A percentile compares a stretch with the other conserved stretches of the same genome.
Conservation (phyloP, 2,113 vertebrate species). For the Ceratotherium simum region DNA sequence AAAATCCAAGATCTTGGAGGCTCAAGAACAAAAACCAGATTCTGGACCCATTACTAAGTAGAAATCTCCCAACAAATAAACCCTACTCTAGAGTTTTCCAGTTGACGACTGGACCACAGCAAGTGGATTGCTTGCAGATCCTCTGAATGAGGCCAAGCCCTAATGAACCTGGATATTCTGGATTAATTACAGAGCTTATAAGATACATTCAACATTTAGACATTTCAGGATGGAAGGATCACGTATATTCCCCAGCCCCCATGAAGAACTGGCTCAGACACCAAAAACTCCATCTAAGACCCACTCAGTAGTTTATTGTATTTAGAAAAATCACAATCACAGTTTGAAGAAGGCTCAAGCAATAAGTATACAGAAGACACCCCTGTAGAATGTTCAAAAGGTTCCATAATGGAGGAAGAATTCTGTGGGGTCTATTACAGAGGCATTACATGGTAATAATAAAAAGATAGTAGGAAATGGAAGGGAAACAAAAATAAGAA, state of each 20-base stretch:
- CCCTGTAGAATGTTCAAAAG: background rate
- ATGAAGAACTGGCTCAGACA: constrained; percentile 25
- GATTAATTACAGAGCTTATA: background rate
- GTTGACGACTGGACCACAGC: background rate
- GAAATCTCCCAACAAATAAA: background rate
- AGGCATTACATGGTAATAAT: background rate
- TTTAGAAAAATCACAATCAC: background rate
- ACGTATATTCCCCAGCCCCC: background rate
- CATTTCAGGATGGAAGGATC: background rate
- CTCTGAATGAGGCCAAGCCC: background rate
- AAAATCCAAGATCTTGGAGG: background rate
- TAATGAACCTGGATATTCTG: background rate
- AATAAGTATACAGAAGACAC: background rate
- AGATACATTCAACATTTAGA: background rate
- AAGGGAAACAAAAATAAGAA: background rate
- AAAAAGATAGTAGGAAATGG: background rate
- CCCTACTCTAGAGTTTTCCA: background rate
- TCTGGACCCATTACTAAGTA: background rate
- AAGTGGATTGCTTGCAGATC: background rate
- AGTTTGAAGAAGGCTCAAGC: background rate
- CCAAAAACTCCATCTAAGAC: background rate
- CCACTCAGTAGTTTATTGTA: constrained; percentile 58
- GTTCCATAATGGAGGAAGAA: background rate
- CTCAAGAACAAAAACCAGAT: background rate
- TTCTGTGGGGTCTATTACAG: background rate